Percentiles rank a stretch among this genome's conserved stretches.
These are phyloP conservation scores for Drosophila lowei DNA, from an alignment of 1,140 invertebrate genomes.

Conservation along the genomic window DNA sequence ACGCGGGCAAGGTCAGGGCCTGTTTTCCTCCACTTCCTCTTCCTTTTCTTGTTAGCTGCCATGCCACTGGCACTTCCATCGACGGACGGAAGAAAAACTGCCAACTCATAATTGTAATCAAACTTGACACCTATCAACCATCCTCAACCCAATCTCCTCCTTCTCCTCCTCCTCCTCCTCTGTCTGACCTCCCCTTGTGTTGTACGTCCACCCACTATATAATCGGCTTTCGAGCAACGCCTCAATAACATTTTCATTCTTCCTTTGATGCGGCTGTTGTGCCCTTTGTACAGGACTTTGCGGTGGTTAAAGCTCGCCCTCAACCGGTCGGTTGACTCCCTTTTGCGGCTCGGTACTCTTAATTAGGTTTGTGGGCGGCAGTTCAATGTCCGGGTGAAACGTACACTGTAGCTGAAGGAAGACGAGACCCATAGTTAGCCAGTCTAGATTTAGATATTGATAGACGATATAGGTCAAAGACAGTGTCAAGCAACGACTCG, in stretches of 20 bases:
- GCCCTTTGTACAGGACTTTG: slow-evolving; percentile 36
- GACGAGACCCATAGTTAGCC: slow-evolving; percentile 15
- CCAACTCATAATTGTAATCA: slow-evolving; percentile 75
- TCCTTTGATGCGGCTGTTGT: slow-evolving; percentile 46
- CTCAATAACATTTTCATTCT: slow-evolving; percentile 47
- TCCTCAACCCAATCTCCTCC: no score
- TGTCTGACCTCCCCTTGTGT: not conserved
- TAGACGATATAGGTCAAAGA: not conserved
- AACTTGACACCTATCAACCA: slow-evolving; percentile 61
- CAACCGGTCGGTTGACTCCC: slow-evolving; percentile 25
- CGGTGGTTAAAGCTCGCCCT: slow-evolving; percentile 37
- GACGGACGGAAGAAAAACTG: slow-evolving; percentile 29
- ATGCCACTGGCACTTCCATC: not conserved
- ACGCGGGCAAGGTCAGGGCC: slow-evolving; percentile 10
- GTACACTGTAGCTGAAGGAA: slow-evolving; percentile 12
- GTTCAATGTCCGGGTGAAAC: slow-evolving; percentile 35
- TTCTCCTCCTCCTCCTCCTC: not conserved
- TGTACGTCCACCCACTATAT: slow-evolving; percentile 11
- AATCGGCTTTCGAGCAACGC: slow-evolving; percentile 70
- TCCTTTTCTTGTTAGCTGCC: slow-evolving; percentile 12
- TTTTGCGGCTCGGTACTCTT: slow-evolving; percentile 28
- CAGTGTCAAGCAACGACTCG: not conserved
- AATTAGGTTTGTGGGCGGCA: slow-evolving; percentile 63
- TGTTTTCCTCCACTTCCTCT: slow-evolving; percentile 9
- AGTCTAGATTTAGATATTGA: slow-evolving; percentile 22